These are phyloP conservation scores for Spodoptera picta DNA, from an alignment of 2,888 invertebrate species.

Conservation along the genomic window DNA sequence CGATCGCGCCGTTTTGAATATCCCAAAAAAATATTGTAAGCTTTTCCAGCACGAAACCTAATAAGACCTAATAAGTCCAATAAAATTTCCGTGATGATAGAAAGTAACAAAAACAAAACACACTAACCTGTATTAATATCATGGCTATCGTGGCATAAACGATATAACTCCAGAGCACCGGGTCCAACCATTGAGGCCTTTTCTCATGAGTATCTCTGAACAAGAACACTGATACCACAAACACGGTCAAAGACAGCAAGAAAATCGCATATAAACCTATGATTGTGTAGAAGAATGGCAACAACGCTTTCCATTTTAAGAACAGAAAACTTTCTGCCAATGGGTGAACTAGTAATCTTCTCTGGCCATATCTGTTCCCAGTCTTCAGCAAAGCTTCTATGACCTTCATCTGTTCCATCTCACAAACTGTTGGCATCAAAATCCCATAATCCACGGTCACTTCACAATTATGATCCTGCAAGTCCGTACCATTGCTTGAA, in stretches of 20 bases:
- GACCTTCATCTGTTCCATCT: slow-evolving; percentile 87
- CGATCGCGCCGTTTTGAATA: too few species aligned
- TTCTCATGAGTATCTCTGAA: slow-evolving; percentile 74
- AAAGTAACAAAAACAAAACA: not conserved
- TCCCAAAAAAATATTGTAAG: too few species aligned
- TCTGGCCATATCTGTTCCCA: slow-evolving; percentile 84
- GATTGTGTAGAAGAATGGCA: slow-evolving; percentile 87
- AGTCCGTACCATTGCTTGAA: slow-evolving; percentile 77
- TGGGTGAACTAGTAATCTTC: slow-evolving; percentile 86
- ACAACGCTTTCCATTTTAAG: slow-evolving; percentile 87
- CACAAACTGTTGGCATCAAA: slow-evolving; percentile 79
- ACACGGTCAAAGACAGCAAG: slow-evolving; percentile 83
- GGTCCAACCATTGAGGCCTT: slow-evolving; percentile 69
- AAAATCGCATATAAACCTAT: slow-evolving; percentile 84
- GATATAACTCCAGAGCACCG: slow-evolving; percentile 75
- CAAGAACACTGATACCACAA: slow-evolving; percentile 83
- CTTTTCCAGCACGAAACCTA: too few species aligned
- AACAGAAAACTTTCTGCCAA: slow-evolving; percentile 88
- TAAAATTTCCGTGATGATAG: not conserved
- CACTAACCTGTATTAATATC: slow-evolving; percentile 80
- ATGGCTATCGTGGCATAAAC: slow-evolving; percentile 76
- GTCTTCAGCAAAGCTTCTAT: slow-evolving; percentile 87
- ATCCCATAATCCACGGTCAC: slow-evolving; percentile 86
- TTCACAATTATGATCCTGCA: slow-evolving; percentile 74
- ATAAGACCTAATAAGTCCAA: too few species aligned